Base-by-base conservation (phyloP, 2,113 vertebrate genomes). In the Sterna hirundo region DNA sequence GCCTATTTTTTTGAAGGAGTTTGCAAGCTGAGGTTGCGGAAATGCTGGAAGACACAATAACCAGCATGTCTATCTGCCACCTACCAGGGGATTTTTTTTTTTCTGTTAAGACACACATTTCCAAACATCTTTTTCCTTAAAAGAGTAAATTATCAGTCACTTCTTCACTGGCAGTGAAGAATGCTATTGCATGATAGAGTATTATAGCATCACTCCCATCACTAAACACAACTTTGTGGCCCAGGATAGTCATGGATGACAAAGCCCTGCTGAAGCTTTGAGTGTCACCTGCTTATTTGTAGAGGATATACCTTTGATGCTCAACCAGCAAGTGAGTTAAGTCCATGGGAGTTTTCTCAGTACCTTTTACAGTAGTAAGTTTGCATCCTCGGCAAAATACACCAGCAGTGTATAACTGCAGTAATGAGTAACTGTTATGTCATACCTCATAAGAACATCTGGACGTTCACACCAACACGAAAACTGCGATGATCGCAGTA, bases 241-340 rank as follows among this genome's bases (percentile, higher is more conserved):
- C 30, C 27, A 52, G 26, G 21, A 36, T 12, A 75, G n/a, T 26
- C 13, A 44, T 10, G 7, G 44, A 57, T 32, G 22, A 44, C 30
- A 70, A 71, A 87, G 44, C 23, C 38, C 17, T 87, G 38, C 12
- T 14, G n/a, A 65, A 78, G 10, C 26, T 44, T n/a, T 22, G 71
- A 18, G 15, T 49, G 10, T 61, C 22, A 57, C 26, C 46, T 77
- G 32, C 47, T 51, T 65, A 15, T 71, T 52, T 72, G 66, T 25
- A 61, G 47, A 72, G 32, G 32, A 40, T n/a, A 3, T 36, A 38
- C 22, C 40, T 88, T 51, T 49, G 68, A 52, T 77, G 62, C 36
- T 57, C 0, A 0, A 69, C 9, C 9, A 82, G 32, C 15, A 70
- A 40, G n/a, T 29, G 25, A 77, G 11, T 22, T 25, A 58, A n/a